phyloP scores from a whole-genome alignment of 2,888 invertebrate species.

The Pharmacophagus antenor region DNA sequence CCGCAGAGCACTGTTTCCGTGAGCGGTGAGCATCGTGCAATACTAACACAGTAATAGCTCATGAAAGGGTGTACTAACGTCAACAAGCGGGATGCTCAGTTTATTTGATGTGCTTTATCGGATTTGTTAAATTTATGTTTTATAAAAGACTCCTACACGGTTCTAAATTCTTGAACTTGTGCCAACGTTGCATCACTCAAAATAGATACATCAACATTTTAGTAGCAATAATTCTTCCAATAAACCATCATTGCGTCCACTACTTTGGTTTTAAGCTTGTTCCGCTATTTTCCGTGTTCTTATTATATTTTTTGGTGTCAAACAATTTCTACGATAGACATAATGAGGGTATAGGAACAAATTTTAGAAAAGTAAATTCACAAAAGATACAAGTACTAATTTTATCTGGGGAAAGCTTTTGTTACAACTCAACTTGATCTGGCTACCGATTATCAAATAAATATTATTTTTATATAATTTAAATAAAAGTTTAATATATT shows the following conservation, averaged over 20 bases:
- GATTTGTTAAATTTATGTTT: slow-evolving; percentile 21
- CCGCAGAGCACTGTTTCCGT: neutral
- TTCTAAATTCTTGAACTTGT: slow-evolving; percentile 26
- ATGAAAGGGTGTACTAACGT: neutral
- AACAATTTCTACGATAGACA: no score
- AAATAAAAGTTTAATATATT: no score
- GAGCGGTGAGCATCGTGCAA: neutral
- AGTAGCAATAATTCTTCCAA: slow-evolving; percentile 7
- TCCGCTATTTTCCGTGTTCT: neutral
- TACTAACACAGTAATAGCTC: neutral
- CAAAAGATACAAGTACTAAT: no score
- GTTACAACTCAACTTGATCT: no score
- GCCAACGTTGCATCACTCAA: slow-evolving; percentile 26
- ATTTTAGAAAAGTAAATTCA: no score
- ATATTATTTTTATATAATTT: no score
- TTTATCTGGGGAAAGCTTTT: no score
- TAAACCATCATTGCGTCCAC: slow-evolving; percentile 6
- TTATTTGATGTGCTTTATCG: slow-evolving; percentile 12
- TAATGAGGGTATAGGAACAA: no score
- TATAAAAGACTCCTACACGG: slow-evolving; percentile 22
- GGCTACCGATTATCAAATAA: no score
- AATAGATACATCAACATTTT: slow-evolving; percentile 24
- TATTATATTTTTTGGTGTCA: no score
- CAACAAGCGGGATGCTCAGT: slow-evolving; percentile 1
- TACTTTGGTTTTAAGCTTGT: neutral